A percentile compares a stretch with the other conserved stretches of the same genome.
Evolutionary conservation across 2,888 invertebrate genomes (phyloP).

Genomic region (Hypolimnas misippus): DNA sequence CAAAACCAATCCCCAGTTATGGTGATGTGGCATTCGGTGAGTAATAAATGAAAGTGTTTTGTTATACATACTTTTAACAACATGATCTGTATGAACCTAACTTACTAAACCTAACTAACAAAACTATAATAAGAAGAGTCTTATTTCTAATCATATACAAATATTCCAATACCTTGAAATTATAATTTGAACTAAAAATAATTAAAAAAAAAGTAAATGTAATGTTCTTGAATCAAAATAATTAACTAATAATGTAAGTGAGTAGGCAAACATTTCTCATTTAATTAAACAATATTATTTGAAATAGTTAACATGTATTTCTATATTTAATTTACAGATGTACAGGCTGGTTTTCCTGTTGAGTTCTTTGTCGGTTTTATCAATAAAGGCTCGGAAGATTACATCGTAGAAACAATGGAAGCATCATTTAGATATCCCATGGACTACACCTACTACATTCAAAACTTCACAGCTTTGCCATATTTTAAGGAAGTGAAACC

Average conservation of each 20-base stretch:
- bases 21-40: slow-evolving; percentile 87
- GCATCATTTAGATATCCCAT: slow-evolving; percentile 99
- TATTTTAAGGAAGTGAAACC: slow-evolving; percentile 95
- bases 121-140: too few species aligned
- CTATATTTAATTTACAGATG: slow-evolving; percentile 82
- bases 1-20: slow-evolving; percentile 87
- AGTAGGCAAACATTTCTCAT: too few species aligned
- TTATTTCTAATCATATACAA: too few species aligned
- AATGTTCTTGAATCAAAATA: too few species aligned
- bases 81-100: too few species aligned
- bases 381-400: slow-evolving; percentile 96
- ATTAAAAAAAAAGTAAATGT: too few species aligned
- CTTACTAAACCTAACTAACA: too few species aligned
- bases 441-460: slow-evolving; percentile 99
- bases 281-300: too few species aligned
- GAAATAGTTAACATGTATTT: not conserved
- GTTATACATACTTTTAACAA: not conserved
- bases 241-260: too few species aligned
- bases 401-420: slow-evolving; percentile 95
- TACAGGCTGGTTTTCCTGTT: slow-evolving; percentile 95
- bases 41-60: slow-evolving; percentile 34
- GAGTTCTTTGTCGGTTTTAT: slow-evolving; percentile 98
- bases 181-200: too few species aligned
- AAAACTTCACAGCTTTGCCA: slow-evolving; percentile 97
- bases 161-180: too few species aligned